These are phyloP conservation scores for Rhodeus uyekii DNA, from an alignment of 2,797 vertebrate genomes.

Conservation along the genomic window DNA sequence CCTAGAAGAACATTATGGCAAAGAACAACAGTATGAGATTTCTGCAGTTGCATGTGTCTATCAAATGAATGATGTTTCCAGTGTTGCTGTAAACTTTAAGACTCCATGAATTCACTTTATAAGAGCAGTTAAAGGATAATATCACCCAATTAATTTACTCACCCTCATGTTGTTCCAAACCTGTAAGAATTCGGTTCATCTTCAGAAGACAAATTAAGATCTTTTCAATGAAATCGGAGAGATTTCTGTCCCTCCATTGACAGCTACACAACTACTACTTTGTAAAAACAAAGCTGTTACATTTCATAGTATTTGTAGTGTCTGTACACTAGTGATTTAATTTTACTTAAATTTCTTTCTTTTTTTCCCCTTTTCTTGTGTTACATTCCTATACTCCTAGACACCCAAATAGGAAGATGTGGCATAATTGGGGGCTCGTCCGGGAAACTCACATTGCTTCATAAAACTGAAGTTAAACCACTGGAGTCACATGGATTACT, in stretches of 20 bases:
- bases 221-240: background rate
- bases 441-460: fast-evolving
- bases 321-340: too few relatives aligned
- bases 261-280: background rate
- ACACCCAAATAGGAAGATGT: too few relatives aligned
- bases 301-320: too few relatives aligned
- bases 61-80: background rate
- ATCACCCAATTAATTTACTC: background rate
- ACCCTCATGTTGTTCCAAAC: background rate
- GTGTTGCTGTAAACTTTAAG: background rate
- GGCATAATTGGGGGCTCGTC: too few relatives aligned
- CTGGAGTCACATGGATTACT: background rate
- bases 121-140: background rate
- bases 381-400: too few relatives aligned
- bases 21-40: background rate
- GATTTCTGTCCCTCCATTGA: background rate
- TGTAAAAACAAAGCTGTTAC: too few relatives aligned
- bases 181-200: background rate
- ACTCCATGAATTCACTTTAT: background rate
- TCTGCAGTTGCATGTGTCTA: background rate
- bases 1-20: constrained; percentile 77
- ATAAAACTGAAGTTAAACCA: background rate
- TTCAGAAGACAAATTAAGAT: background rate
- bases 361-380: too few relatives aligned
- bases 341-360: too few relatives aligned